These are phyloP conservation scores for Brotula barbata DNA, from an alignment of 2,797 vertebrate species.

Conservation along the genomic window DNA sequence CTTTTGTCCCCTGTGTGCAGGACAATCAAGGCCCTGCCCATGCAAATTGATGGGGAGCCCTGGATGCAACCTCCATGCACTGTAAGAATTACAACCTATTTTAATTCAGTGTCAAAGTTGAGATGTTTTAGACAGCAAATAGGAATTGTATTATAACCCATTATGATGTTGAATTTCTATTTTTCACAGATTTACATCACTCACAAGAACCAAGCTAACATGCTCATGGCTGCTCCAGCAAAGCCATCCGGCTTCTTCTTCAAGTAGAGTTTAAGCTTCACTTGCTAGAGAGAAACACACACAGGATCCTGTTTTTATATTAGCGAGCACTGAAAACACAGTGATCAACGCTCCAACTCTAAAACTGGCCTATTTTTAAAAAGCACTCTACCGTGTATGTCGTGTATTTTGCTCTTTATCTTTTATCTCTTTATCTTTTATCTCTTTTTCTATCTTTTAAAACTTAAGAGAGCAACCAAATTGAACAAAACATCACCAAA, in stretches of 20 bases:
- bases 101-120: not conserved
- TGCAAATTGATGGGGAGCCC: conserved; percentile 96
- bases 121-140: not conserved
- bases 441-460: too few species aligned
- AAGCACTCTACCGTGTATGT: conserved; percentile 29
- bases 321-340: conserved; percentile 8
- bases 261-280: conserved; percentile 62
- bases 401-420: conserved; percentile 15
- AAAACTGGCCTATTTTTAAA: conserved; percentile 13
- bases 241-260: conserved; percentile 84
- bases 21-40: conserved; percentile 88
- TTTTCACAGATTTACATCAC: conserved; percentile 85
- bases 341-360: not conserved
- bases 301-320: not conserved
- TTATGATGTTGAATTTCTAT: not conserved
- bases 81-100: conserved; percentile 72
- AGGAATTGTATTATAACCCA: not conserved
- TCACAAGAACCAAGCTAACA: conserved; percentile 92
- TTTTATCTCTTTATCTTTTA: conserved; percentile 12
- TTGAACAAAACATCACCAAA: too few species aligned
- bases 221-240: conserved; percentile 84
- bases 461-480: too few species aligned
- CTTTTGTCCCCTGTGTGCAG: conserved; percentile 64
- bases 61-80: conserved; percentile 96
- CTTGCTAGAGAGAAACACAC: conserved; percentile 8